These are phyloP conservation scores for Tyria jacobaeae DNA, from an alignment of 2,888 invertebrate species.

Conservation along the genomic window DNA sequence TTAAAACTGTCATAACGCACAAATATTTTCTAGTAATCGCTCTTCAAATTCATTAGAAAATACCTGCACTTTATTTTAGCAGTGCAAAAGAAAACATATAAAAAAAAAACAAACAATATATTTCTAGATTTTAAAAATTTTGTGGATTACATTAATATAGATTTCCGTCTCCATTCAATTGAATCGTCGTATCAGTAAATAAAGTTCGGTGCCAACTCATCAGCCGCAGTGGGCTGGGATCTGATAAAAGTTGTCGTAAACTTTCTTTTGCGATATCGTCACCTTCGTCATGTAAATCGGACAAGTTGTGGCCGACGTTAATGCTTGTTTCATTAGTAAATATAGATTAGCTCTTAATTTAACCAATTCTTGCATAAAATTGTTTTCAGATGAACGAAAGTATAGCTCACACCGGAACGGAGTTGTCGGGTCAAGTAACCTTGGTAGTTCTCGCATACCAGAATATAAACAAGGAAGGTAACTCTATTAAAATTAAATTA, in stretches of 20 bases:
- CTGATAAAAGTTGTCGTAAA: slow-evolving; percentile 83
- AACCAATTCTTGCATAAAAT: slow-evolving; percentile 67
- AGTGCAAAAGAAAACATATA: not conserved
- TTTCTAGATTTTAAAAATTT: not conserved
- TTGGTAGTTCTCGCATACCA: slow-evolving; percentile 39
- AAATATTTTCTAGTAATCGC: no score
- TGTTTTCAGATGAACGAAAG: slow-evolving; percentile 62
- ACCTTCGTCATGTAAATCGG: slow-evolving; percentile 85
- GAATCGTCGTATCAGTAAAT: slow-evolving; percentile 76
- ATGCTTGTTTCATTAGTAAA: slow-evolving; percentile 79
- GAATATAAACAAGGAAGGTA: slow-evolving; percentile 20
- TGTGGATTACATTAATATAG: slow-evolving; percentile 30
- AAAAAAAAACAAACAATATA: not conserved
- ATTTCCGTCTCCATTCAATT: slow-evolving; percentile 68
- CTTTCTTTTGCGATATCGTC: slow-evolving; percentile 85
- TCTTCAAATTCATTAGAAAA: no score
- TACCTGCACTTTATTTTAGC: no score
- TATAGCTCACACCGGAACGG: slow-evolving; percentile 34
- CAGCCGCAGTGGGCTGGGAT: slow-evolving; percentile 80
- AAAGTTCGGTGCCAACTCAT: slow-evolving; percentile 84
- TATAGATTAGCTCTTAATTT: slow-evolving; percentile 80
- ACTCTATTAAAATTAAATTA: slow-evolving; percentile 32
- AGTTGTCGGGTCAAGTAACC: slow-evolving; percentile 50
- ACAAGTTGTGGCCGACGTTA: slow-evolving; percentile 77
- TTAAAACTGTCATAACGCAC: no score